A percentile compares a stretch with the other conserved stretches of the same genome.
phyloP scores from a whole-genome alignment of 2,888 invertebrate species.

The Epirrita christyi region DNA sequence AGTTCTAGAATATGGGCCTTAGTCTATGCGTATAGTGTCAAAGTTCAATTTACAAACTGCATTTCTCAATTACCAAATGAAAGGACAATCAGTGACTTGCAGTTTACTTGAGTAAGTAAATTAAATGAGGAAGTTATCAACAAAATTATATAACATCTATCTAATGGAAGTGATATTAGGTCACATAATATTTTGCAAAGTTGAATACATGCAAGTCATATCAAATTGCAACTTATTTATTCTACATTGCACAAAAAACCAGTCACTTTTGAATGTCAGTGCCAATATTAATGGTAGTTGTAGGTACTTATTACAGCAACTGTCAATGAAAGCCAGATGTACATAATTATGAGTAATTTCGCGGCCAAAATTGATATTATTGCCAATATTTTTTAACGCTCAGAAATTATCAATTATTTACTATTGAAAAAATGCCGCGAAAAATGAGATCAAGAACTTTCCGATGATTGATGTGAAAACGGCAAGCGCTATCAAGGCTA shows the following conservation, averaged over 20 bases:
- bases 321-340: conserved; percentile 15
- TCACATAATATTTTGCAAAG: not conserved
- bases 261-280: conserved; percentile 10
- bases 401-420: conserved; percentile 15
- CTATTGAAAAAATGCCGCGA: conserved; percentile 6
- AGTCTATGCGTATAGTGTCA: not conserved
- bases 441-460: conserved; percentile 29
- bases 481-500: conserved; percentile 14
- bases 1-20: too few species aligned
- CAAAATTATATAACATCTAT: conserved; percentile 2
- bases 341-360: conserved; percentile 17
- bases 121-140: conserved; percentile 5
- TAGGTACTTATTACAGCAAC: not conserved
- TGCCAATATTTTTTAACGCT: conserved; percentile 5
- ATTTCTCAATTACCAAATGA: conserved; percentile 3
- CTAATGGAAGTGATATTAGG: not conserved
- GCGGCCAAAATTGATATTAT: conserved; percentile 9
- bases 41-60: not conserved
- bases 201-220: not conserved
- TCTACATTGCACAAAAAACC: conserved; percentile 1
- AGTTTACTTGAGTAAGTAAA: too few species aligned
- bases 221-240: too few species aligned
- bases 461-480: conserved; percentile 27
- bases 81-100: not conserved
- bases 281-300: conserved; percentile 1